A percentile compares a stretch with the other conserved stretches of the same genome.
Conservation (phyloP, 2,113 vertebrate genomes). For the Oryzias melastigma region DNA sequence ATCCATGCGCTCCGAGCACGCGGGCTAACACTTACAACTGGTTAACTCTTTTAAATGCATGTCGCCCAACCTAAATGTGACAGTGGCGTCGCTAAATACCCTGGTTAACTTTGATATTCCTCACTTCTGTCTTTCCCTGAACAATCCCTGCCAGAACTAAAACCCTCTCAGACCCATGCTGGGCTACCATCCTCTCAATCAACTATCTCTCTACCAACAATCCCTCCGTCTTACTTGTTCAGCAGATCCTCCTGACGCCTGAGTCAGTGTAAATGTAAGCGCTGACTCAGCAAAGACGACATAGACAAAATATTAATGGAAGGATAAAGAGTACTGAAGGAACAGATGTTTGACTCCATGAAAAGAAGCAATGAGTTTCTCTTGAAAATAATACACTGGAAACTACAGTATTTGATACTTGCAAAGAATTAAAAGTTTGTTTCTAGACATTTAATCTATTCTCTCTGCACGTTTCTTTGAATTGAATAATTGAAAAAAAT, state of each 20-base stretch:
- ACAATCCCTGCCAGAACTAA: background rate
- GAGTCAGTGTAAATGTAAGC: slow-evolving; percentile 27
- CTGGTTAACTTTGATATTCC: slow-evolving; percentile 10
- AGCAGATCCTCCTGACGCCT: slow-evolving; percentile 37
- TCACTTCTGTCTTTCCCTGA: background rate
- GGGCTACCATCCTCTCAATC: slow-evolving; percentile 24
- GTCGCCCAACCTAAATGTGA: slow-evolving; percentile 3
- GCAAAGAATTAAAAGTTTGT: too few species aligned
- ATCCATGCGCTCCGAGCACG: slow-evolving; percentile 19
- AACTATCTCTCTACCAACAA: slow-evolving; percentile 7
- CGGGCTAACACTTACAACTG: slow-evolving; percentile 24
- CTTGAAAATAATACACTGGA: too few species aligned
- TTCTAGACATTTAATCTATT: too few species aligned
- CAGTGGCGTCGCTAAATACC: background rate
- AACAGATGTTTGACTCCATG: slow-evolving; percentile 6
- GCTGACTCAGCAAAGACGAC: slow-evolving; percentile 53
- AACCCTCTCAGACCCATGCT: slow-evolving; percentile 25
- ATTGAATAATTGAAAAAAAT: too few species aligned
- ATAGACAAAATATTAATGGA: slow-evolving; percentile 2
- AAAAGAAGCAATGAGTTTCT: too few species aligned
- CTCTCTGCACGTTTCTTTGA: too few species aligned
- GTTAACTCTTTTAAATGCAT: slow-evolving; percentile 26
- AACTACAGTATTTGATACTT: too few species aligned
- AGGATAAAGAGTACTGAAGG: slow-evolving; percentile 7
- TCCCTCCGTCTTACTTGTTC: slow-evolving; percentile 34